Evolutionary conservation across 2,797 vertebrate genomes (phyloP).

Genomic region (Podargus strigoides): DNA sequence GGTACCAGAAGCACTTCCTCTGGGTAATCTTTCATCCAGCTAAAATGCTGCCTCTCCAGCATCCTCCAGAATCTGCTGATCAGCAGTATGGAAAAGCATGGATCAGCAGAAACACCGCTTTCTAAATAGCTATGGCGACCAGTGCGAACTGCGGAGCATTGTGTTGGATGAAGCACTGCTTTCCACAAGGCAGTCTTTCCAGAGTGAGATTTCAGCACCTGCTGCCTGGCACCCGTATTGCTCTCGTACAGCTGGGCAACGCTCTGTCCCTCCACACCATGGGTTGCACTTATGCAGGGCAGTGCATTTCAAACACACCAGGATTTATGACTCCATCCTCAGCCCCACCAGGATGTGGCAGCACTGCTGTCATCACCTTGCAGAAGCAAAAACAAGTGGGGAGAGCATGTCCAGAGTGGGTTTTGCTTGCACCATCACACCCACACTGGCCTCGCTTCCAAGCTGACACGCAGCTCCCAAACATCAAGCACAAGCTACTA

Average conservation of each 20-base stretch:
- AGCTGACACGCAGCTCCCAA: neutral
- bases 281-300: neutral
- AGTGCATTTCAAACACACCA: neutral
- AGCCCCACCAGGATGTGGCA: neutral
- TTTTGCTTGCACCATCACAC: neutral
- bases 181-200: neutral
- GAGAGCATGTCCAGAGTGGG: neutral
- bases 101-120: neutral
- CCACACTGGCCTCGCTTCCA: neutral
- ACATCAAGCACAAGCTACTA: neutral
- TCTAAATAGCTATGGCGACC: rapidly evolving
- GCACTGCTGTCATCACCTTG: neutral
- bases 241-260: rapidly evolving
- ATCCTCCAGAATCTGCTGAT: neutral
- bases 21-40: neutral
- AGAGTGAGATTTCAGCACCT: neutral
- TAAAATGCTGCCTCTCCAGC: neutral
- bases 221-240: neutral
- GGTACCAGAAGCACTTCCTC: neutral
- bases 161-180: neutral
- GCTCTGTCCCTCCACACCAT: neutral
- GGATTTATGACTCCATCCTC: neutral
- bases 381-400: neutral
- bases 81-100: neutral
- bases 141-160: rapidly evolving